Conservation (phyloP, 1,140 invertebrate species). For the Sinella curviseta region DNA sequence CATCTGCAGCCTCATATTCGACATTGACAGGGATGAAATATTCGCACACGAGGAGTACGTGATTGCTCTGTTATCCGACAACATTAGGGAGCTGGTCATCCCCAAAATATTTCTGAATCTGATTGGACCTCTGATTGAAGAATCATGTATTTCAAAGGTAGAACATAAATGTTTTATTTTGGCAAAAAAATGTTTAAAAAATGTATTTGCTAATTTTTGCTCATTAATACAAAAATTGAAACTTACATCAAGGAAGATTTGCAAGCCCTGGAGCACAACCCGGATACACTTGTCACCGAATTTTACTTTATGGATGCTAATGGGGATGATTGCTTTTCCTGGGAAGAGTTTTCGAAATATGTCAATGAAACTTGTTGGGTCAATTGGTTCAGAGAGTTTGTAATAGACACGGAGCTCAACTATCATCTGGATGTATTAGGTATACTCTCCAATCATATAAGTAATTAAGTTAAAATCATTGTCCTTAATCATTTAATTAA, state of each 20-base stretch:
- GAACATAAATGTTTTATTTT: background rate
- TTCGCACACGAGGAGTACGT: background rate
- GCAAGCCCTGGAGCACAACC: background rate
- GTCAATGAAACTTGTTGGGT: background rate
- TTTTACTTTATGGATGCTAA: background rate
- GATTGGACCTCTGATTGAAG: background rate
- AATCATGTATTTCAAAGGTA: background rate
- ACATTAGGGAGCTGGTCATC: background rate
- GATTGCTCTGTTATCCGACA: background rate
- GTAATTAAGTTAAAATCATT: too few species aligned
- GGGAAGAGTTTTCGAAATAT: background rate
- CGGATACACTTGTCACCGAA: background rate
- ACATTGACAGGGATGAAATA: background rate
- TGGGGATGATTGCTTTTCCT: background rate
- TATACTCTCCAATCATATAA: background rate
- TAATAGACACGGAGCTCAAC: background rate
- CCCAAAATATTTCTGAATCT: background rate
- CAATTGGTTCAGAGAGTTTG: background rate
- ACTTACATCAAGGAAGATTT: slow-evolving; percentile 3
- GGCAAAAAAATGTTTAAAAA: background rate
- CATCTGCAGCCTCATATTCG: background rate
- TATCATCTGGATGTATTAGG: background rate
- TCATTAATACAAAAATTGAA: too few species aligned
- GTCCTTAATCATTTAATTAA: too few species aligned
- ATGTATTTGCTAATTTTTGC: background rate